These are phyloP conservation scores for Caenorhabditis sp. DNA, from an alignment of 2,888 invertebrate species.

Conservation along the genomic window DNA sequence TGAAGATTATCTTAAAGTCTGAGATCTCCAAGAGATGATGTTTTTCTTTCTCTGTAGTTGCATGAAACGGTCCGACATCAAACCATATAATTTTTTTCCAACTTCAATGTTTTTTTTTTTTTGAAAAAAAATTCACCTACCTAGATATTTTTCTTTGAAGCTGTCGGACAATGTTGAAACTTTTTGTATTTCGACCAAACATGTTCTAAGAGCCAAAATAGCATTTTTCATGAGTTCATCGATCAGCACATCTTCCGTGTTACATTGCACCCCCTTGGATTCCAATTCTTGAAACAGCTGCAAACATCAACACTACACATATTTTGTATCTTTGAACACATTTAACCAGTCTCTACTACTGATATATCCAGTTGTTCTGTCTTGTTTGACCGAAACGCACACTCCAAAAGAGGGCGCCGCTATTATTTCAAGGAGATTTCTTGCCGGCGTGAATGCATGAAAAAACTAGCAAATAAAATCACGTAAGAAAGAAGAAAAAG, in stretches of 20 bases:
- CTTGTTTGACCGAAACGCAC: not conserved
- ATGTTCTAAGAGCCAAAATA: conserved; percentile 32
- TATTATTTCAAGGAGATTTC: not conserved
- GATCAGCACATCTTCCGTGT: conserved; percentile 27
- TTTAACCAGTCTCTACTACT: too few relatives aligned
- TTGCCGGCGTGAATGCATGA: too few relatives aligned
- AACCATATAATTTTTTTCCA: too few relatives aligned
- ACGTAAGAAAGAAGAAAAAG: not conserved
- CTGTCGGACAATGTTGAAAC: conserved; percentile 22
- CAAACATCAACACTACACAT: conserved; percentile 12
- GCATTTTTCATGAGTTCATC: conserved; percentile 38
- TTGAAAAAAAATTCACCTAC: not conserved
- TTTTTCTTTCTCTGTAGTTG: too few relatives aligned
- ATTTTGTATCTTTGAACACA: not conserved
- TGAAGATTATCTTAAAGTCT: too few relatives aligned
- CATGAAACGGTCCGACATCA: too few relatives aligned
- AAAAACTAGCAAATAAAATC: not conserved
- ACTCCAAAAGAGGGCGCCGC: not conserved
- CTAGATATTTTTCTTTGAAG: conserved; percentile 39
- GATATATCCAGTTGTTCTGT: not conserved
- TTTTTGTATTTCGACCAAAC: conserved; percentile 40
- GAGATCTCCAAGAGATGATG: too few relatives aligned
- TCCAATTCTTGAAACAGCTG: conserved; percentile 42
- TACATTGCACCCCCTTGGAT: conserved; percentile 23
- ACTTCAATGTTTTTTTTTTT: too few relatives aligned